A percentile compares a stretch with the other conserved stretches of the same genome.
Evolutionary conservation across 2,888 invertebrate genomes (phyloP).

Genomic region (Eupithecia pulchellata): DNA sequence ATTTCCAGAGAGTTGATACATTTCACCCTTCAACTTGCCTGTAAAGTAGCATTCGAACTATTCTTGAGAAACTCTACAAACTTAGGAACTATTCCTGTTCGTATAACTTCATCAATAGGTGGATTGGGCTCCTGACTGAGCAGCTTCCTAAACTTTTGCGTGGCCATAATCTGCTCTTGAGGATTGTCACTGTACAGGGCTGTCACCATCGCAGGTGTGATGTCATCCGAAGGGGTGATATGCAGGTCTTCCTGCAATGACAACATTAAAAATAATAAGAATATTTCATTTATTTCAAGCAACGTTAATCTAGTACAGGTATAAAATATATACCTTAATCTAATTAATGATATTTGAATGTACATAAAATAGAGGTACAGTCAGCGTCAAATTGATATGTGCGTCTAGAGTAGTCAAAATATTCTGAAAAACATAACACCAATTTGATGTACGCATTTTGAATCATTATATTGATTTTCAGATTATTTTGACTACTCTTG

Average conservation of each 20-base stretch:
- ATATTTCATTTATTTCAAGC: no score
- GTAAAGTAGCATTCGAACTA: slow-evolving; percentile 92
- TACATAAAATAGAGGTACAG: not conserved
- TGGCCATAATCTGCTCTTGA: slow-evolving; percentile 93
- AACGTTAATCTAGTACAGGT: no score
- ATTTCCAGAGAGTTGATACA: not conserved
- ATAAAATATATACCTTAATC: no score
- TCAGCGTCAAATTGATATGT: no score
- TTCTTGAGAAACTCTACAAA: slow-evolving; percentile 96
- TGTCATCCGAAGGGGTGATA: slow-evolving; percentile 79
- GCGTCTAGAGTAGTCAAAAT: no score
- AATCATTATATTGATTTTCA: no score
- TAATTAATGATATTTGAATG: no score
- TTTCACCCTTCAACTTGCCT: slow-evolving; percentile 83
- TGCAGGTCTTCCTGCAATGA: slow-evolving; percentile 78
- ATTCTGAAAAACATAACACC: no score
- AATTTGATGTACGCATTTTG: no score
- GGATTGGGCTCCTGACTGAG: slow-evolving; percentile 98
- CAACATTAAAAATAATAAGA: no score
- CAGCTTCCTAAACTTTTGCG: slow-evolving; percentile 96
- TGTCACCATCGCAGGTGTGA: slow-evolving; percentile 93
- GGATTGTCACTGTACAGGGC: slow-evolving; percentile 91
- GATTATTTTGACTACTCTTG: no score
- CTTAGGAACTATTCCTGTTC: slow-evolving; percentile 96
- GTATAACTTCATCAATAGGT: slow-evolving; percentile 98